Conservation (phyloP, 2,888 invertebrate genomes). For the Drepana falcataria region DNA sequence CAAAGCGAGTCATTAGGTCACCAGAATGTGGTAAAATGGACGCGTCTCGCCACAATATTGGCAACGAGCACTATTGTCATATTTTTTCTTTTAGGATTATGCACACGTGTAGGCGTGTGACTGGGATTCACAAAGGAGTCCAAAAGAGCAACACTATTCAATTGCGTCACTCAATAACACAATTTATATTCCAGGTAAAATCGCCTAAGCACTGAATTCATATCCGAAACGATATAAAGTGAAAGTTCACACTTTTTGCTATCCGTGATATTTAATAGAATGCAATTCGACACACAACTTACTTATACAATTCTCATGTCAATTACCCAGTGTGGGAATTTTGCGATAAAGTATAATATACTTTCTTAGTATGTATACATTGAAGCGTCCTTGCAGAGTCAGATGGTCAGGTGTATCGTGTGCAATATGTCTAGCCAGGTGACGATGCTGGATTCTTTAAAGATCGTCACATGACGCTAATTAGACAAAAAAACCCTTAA, state of each 20-base stretch:
- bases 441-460: slow-evolving; percentile 39
- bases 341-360: slow-evolving; percentile 14
- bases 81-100: slow-evolving; percentile 32
- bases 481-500: slow-evolving; percentile 33
- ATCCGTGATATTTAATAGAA: slow-evolving; percentile 2
- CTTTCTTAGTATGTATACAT: neutral
- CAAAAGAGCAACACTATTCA: slow-evolving; percentile 40
- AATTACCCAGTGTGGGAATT: slow-evolving; percentile 40
- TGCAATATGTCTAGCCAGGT: slow-evolving; percentile 42
- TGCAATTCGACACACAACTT: slow-evolving; percentile 9
- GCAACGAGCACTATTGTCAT: slow-evolving; percentile 13
- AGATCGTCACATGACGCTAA: slow-evolving; percentile 54
- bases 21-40: slow-evolving; percentile 41
- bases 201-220: slow-evolving; percentile 29
- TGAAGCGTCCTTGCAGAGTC: neutral
- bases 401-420: slow-evolving; percentile 20
- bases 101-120: slow-evolving; percentile 70
- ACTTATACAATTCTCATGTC: slow-evolving; percentile 37
- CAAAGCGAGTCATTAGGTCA: slow-evolving; percentile 63
- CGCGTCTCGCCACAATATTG: slow-evolving; percentile 21
- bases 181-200: slow-evolving; percentile 25
- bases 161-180: slow-evolving; percentile 39
- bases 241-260: slow-evolving; percentile 5
- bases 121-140: slow-evolving; percentile 27
- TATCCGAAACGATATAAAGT: slow-evolving; percentile 7